A percentile compares a stretch with the other conserved stretches of the same genome.
Conservation (phyloP, 2,113 vertebrate genomes). For the Mellivora capensis region DNA sequence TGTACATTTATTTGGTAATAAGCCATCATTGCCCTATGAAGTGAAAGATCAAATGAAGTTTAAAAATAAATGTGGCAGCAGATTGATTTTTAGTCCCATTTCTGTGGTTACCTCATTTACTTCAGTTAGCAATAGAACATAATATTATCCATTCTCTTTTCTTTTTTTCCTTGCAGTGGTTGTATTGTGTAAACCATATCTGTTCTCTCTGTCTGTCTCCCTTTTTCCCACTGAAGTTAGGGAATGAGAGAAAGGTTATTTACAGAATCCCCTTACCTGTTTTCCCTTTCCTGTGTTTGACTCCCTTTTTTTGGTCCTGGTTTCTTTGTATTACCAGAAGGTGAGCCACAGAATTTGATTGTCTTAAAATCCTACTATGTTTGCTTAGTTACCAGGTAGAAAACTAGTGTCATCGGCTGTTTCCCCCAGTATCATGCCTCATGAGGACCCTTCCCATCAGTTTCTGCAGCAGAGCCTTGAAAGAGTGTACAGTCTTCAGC, state of each 20-base stretch:
- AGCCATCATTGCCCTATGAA: not conserved
- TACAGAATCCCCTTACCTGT: not conserved
- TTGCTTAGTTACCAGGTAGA: slow-evolving; percentile 89
- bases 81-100: slow-evolving; percentile 25
- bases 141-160: not conserved
- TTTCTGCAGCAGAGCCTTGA: slow-evolving; percentile 95
- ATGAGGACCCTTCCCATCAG: slow-evolving; percentile 92
- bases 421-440: slow-evolving; percentile 80
- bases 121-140: not conserved
- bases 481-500: slow-evolving; percentile 91
- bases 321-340: not conserved
- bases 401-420: slow-evolving; percentile 86
- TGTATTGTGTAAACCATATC: not conserved
- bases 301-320: not conserved
- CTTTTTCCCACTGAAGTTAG: not conserved
- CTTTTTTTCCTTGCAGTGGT: not conserved
- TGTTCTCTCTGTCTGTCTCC: not conserved
- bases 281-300: slow-evolving; percentile 20
- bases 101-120: not conserved
- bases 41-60: slow-evolving; percentile 2
- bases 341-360: not conserved
- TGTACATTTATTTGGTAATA: slow-evolving; percentile 26
- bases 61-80: slow-evolving; percentile 7
- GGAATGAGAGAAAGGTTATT: not conserved
- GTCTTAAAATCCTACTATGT: not conserved